Percentiles rank a stretch among this genome's conserved stretches.
phyloP scores from a whole-genome alignment of 2,113 vertebrate genomes.

The Symphodus melops region DNA sequence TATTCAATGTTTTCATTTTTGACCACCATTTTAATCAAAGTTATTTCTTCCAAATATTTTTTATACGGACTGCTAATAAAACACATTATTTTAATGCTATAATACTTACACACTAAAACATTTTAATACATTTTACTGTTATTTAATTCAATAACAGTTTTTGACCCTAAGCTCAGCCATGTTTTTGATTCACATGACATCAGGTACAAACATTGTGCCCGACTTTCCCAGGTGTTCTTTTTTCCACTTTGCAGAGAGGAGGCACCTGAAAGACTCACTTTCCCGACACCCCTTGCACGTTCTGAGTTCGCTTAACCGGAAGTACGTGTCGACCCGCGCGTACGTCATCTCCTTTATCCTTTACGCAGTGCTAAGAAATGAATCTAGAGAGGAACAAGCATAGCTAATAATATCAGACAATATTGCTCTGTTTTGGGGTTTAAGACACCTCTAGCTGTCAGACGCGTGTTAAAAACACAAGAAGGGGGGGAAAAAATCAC shows the following conservation, averaged over 20 bases:
- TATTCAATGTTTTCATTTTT: too few relatives aligned
- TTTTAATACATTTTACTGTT: too few relatives aligned
- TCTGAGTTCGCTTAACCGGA: slow-evolving; percentile 14
- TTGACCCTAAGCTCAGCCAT: too few relatives aligned
- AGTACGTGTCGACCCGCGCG: slow-evolving; percentile 26
- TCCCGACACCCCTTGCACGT: not conserved
- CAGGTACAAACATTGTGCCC: too few relatives aligned
- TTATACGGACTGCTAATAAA: too few relatives aligned
- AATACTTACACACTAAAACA: too few relatives aligned
- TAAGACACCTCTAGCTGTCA: not conserved
- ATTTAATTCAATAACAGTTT: too few relatives aligned
- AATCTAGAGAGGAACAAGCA: not conserved
- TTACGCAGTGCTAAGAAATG: slow-evolving; percentile 27
- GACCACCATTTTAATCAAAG: too few relatives aligned
- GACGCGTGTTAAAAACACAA: rapidly evolving
- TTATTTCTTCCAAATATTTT: too few relatives aligned
- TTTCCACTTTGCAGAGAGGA: too few relatives aligned
- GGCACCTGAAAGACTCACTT: not conserved
- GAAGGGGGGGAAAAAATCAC: not conserved
- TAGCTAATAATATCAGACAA: not conserved
- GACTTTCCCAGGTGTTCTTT: too few relatives aligned
- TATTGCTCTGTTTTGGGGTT: not conserved
- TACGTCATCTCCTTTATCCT: slow-evolving; percentile 62
- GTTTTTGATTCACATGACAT: too few relatives aligned
- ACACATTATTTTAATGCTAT: not conserved